Conservation (phyloP, 2,797 vertebrate species). For the Hyperoplus immaculatus region DNA sequence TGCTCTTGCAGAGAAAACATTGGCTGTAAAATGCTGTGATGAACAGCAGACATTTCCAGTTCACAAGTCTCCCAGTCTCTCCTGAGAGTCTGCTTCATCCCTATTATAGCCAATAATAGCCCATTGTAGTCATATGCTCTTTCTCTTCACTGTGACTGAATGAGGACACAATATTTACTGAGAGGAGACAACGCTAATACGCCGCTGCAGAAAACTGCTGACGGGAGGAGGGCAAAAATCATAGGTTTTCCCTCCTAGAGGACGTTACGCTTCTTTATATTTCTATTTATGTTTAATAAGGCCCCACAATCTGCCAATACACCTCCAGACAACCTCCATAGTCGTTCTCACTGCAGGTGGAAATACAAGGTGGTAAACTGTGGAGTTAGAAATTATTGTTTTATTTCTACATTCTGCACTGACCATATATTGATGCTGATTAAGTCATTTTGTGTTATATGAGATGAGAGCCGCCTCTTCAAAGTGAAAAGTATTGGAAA, state of each 20-base stretch:
- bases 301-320: slow-evolving; percentile 75
- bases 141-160: slow-evolving; percentile 90
- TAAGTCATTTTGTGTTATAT: slow-evolving; percentile 26
- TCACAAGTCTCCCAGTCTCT: slow-evolving; percentile 88
- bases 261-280: slow-evolving; percentile 82
- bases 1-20: slow-evolving; percentile 80
- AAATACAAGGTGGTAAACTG: slow-evolving; percentile 58
- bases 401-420: slow-evolving; percentile 43
- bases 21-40: slow-evolving; percentile 85
- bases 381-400: slow-evolving; percentile 50
- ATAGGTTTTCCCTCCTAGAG: slow-evolving; percentile 79
- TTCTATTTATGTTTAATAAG: slow-evolving; percentile 84
- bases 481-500: neutral
- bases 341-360: slow-evolving; percentile 57
- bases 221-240: slow-evolving; percentile 86
- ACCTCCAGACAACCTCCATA: slow-evolving; percentile 69
- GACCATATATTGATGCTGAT: slow-evolving; percentile 17
- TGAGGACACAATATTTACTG: slow-evolving; percentile 91
- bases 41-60: slow-evolving; percentile 91
- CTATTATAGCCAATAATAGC: slow-evolving; percentile 93
- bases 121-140: slow-evolving; percentile 93
- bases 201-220: slow-evolving; percentile 85
- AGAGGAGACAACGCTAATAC: slow-evolving; percentile 87
- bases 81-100: slow-evolving; percentile 91
- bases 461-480: slow-evolving; percentile 19